Base-by-base conservation (phyloP, 2,797 vertebrate species). In the Corythornis leucogaster region DNA sequence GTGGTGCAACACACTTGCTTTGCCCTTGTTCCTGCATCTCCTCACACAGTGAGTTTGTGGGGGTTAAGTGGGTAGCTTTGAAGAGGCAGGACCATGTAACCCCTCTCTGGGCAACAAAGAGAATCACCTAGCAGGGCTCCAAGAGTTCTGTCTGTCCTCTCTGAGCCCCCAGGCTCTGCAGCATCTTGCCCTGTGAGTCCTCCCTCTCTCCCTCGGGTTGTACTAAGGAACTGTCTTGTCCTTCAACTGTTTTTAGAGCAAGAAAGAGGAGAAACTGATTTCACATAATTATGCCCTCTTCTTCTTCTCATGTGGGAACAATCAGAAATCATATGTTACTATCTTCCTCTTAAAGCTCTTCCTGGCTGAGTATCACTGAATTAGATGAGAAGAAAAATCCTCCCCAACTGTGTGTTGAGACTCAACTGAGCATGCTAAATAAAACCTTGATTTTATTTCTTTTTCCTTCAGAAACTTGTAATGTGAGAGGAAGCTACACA, bases 221-320 rank as follows among this genome's bases (percentile, higher is more conserved):
- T 74, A 57, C 46, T 50, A 62, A 30, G 21, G 31, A 78, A 63
- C 6, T 26, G 5, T 64, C 43, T 91, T 3, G 2, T 66, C 48
- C 63, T 42, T 73, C 55, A 86, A 48, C 40, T 76, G 31, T 50
- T 91, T 85, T 81, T 42, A 68, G 51, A 87, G 50, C 14, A 64
- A 91, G 84, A 67, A 83, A 67, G 62, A 86, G 58, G 24, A 75
- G 58, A 83, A 95, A 77, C 48, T 45, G 68, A 63, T 87, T 82
- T 85, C 58, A 42, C 2, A 6, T 51, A 91, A 93, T 89, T 68
- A 80, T 10, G n/a, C 6, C 54, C 28, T 89, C 85, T 95, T 86
- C 66, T 54, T 91, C 40, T 66, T 93, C 45, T 79, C 61, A 25
- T 20, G 77, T 30, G 50, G 45, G 57, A 90, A 70, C 64, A 80